phyloP scores from a whole-genome alignment of 1,140 invertebrate species.

The Micrasema minimum region DNA sequence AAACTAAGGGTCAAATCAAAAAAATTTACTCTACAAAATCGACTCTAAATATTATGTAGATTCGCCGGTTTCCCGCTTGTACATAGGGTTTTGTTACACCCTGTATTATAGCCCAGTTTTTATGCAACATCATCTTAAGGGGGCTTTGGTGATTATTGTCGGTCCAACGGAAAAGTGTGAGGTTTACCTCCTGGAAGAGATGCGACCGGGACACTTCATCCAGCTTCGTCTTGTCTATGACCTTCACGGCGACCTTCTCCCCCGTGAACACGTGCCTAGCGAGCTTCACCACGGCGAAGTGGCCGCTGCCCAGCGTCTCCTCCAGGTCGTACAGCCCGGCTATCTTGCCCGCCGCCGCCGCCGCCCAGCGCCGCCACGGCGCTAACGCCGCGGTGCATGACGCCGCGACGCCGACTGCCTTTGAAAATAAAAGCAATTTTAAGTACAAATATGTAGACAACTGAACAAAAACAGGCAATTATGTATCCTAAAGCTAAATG shows the following conservation, averaged over 20 bases:
- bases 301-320: slow-evolving; percentile 92
- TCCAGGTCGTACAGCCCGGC: slow-evolving; percentile 97
- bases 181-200: slow-evolving; percentile 92
- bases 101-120: too few relatives aligned
- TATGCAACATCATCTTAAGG: too few relatives aligned
- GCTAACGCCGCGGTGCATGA: slow-evolving; percentile 33
- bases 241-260: slow-evolving; percentile 95
- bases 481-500: too few relatives aligned
- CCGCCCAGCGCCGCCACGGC: slow-evolving; percentile 52
- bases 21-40: too few relatives aligned
- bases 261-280: slow-evolving; percentile 99
- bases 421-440: slow-evolving; percentile 1
- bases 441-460: too few relatives aligned
- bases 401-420: slow-evolving; percentile 25
- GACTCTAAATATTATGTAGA: too few relatives aligned
- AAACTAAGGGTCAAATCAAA: too few relatives aligned
- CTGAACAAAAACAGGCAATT: too few relatives aligned
- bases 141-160: too few relatives aligned
- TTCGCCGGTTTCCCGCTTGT: too few relatives aligned
- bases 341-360: slow-evolving; percentile 77
- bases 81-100: too few relatives aligned
- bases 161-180: too few relatives aligned
- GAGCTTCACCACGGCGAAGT: slow-evolving; percentile 99
- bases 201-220: slow-evolving; percentile 96
- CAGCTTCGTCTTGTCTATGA: slow-evolving; percentile 98